Percentiles rank a stretch among this genome's conserved stretches.
These are phyloP conservation scores for Ostrea denselamellosa DNA, from an alignment of 1,140 invertebrate species.

Conservation along the genomic window DNA sequence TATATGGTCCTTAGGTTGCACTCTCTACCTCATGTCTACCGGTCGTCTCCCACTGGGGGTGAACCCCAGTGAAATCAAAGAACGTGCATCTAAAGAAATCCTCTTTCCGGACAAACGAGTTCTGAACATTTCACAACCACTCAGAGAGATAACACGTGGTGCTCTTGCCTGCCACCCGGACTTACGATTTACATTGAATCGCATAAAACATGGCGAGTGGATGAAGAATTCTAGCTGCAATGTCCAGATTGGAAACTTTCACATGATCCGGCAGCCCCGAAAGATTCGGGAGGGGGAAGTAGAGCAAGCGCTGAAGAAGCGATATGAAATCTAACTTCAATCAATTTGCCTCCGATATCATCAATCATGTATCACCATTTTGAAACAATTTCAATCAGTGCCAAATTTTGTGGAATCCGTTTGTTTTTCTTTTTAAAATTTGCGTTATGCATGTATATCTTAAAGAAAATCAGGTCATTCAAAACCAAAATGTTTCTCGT, in stretches of 20 bases:
- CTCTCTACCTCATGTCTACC: conserved; percentile 62
- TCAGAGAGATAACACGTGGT: conserved; percentile 48
- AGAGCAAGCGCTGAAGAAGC: conserved; percentile 50
- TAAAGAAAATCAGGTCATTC: neutral
- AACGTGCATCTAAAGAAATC: conserved; percentile 45
- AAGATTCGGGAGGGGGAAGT: conserved; percentile 51
- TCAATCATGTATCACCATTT: conserved; percentile 7
- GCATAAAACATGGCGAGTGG: conserved; percentile 51
- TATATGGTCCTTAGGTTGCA: conserved; percentile 61
- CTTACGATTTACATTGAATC: conserved; percentile 52
- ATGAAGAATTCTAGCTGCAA: conserved; percentile 37
- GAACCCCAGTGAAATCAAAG: conserved; percentile 44
- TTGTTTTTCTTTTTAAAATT: neutral
- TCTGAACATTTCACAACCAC: conserved; percentile 46
- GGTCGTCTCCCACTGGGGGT: conserved; percentile 59
- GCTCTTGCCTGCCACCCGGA: conserved; percentile 48
- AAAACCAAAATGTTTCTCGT: neutral
- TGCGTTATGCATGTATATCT: neutral
- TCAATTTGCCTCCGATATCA: neutral
- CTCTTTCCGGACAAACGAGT: conserved; percentile 53
- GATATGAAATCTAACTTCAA: conserved; percentile 50
- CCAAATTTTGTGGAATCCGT: neutral
- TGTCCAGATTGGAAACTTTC: conserved; percentile 61
- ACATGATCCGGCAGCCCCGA: conserved; percentile 58
- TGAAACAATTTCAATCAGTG: neutral